Evolutionary conservation across 2,888 invertebrate species (phyloP).

Genomic region (Cantharis flavilabris): DNA sequence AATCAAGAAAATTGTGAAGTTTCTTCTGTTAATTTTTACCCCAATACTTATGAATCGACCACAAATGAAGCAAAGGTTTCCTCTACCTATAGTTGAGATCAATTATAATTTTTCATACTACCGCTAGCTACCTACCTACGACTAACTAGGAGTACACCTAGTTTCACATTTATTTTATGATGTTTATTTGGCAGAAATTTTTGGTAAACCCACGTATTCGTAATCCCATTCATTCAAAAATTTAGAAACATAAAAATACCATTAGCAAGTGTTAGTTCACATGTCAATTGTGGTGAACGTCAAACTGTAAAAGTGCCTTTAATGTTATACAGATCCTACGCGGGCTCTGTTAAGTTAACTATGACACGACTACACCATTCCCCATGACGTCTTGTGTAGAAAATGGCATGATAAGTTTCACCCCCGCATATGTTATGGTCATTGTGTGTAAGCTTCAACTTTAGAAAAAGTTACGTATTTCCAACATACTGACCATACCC

Average conservation of each 20-base stretch:
- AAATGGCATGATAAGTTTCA: constrained; percentile 30
- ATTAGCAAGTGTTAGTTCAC: neutral
- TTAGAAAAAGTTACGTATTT: neutral
- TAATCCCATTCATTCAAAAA: neutral
- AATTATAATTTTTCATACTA: neutral
- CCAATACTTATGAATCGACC: neutral
- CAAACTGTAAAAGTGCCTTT: constrained; percentile 9
- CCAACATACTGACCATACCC: neutral
- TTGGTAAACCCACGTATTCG: neutral
- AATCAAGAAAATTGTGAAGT: neutral
- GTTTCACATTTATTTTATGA: neutral
- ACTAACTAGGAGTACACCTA: neutral
- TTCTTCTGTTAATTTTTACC: neutral
- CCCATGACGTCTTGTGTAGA: constrained; percentile 31
- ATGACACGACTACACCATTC: constrained; percentile 15
- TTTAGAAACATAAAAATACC: neutral
- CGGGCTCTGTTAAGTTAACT: constrained; percentile 21
- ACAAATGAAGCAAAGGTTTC: neutral
- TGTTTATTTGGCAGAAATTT: neutral
- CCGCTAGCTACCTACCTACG: neutral
- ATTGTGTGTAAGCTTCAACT: neutral
- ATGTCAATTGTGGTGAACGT: neutral
- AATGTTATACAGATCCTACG: constrained; percentile 26
- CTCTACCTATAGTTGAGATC: neutral
- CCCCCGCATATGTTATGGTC: constrained; percentile 13